Conservation (phyloP, 1,140 invertebrate species). For the Periplaneta americana region DNA sequence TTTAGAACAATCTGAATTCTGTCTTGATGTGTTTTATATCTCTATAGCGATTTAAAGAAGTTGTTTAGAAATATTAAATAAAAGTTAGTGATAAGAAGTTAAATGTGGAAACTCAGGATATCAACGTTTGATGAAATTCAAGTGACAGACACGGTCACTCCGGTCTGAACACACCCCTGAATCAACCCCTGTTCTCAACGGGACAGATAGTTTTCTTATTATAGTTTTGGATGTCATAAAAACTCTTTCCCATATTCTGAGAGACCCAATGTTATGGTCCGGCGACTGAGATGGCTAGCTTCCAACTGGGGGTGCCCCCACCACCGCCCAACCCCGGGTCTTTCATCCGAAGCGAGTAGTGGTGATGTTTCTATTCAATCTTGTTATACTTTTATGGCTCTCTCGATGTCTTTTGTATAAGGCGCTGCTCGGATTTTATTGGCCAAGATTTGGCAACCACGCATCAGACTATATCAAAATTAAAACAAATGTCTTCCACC, state of each 20-base stretch:
- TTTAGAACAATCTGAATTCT: too few relatives aligned
- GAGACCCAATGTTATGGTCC: neutral
- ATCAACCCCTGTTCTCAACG: too few relatives aligned
- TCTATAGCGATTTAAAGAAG: too few relatives aligned
- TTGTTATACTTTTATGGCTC: neutral
- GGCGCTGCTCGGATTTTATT: neutral
- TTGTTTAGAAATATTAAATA: too few relatives aligned
- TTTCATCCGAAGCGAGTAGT: neutral
- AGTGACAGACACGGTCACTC: too few relatives aligned
- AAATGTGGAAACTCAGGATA: too few relatives aligned
- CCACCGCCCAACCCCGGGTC: neutral
- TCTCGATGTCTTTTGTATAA: neutral
- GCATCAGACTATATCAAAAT: neutral
- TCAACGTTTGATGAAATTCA: too few relatives aligned
- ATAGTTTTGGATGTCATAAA: neutral
- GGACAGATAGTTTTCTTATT: neutral
- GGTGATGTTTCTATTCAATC: neutral
- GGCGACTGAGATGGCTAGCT: neutral
- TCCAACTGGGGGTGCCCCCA: neutral
- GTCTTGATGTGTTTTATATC: too few relatives aligned
- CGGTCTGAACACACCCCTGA: too few relatives aligned
- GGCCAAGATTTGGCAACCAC: neutral
- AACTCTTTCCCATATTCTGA: neutral
- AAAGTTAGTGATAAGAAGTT: too few relatives aligned
- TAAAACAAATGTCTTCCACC: neutral